Percentiles rank a stretch among this genome's conserved stretches.
Conservation (phyloP, 2,888 invertebrate genomes). For the Apotomis betuletana region DNA sequence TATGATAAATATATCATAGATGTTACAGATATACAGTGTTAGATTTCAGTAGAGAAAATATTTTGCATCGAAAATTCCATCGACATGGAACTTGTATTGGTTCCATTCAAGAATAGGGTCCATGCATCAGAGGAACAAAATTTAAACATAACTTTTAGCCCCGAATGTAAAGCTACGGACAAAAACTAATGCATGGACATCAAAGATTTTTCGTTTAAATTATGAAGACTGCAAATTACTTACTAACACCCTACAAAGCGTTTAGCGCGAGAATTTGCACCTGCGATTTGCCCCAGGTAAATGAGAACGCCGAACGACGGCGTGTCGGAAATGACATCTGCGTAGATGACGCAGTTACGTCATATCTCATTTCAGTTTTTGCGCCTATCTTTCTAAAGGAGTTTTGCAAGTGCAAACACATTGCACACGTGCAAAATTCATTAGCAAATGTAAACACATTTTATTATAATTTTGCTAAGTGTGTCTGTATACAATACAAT, state of each 20-base stretch:
- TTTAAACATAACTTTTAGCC: neutral
- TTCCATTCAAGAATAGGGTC: no score
- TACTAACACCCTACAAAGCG: conserved; percentile 10
- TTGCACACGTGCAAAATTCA: neutral
- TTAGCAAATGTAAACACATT: no score
- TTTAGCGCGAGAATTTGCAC: conserved; percentile 23
- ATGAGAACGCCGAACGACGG: conserved; percentile 27
- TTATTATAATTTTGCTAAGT: no score
- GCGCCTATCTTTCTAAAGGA: conserved; percentile 8
- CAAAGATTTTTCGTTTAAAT: neutral
- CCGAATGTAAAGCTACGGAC: neutral
- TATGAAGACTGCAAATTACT: conserved; percentile 8
- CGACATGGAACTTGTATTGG: no score
- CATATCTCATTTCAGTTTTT: conserved; percentile 34
- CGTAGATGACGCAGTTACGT: conserved; percentile 32
- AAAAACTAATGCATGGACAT: neutral
- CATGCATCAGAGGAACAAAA: no score
- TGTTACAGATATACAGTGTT: neutral
- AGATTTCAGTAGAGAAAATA: neutral
- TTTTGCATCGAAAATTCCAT: no score
- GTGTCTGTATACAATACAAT: no score
- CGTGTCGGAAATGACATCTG: conserved; percentile 37
- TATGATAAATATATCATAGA: no score
- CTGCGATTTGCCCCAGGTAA: conserved; percentile 22
- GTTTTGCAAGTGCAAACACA: conserved; percentile 7